Base-by-base conservation (phyloP, 2,797 vertebrate species). In the Numenius phaeopus region DNA sequence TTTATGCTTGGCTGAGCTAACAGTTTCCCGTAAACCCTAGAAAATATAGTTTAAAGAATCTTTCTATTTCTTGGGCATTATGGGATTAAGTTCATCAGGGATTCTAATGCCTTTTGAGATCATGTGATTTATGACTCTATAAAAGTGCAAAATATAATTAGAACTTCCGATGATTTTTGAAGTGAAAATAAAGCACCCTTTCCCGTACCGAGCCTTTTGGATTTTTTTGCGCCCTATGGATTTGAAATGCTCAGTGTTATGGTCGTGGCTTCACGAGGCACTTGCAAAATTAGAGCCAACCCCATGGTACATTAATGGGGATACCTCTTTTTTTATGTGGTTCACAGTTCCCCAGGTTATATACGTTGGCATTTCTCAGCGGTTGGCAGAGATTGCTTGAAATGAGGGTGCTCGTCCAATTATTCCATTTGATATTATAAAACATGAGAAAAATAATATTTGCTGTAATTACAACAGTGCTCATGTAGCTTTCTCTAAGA, bases 1-100 rank as follows among this genome's bases (percentile, higher is more conserved):
- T 91, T 94, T 89, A 32, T 84, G 87, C 73, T 89, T 94, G 58
- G 42, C 39, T 96, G 77, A 79, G 39, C 54, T 83, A 90, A 67
- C 19, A 54, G 32, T 76, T 91, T 94, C 42, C 46, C 2, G 3
- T 86, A 73, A 94, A 20, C 14, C 47, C 39, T 57, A 55, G 75
- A 71, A 90, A 86, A 95, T 62, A 69, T 21, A 86, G 71, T 83
- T 83, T 90, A 86, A 93, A 86, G 65, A 76, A 92, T 55, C 50
- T 91, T 90, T 92, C 65, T 90, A 46, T 72, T 94, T 90, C 91
- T 86, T 88, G 27, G 46, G 61, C 71, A 78, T 91, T 90, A 94
- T 61, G 40, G 81, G 70, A 83, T 91, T 95, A 94, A 89, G 40
- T 84, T 89, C 73, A 87, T 90, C 50, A 89, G 62, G 87, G 62